Evolutionary conservation across 2,113 vertebrate species (phyloP).

Genomic region (Alexandromys fortis): DNA sequence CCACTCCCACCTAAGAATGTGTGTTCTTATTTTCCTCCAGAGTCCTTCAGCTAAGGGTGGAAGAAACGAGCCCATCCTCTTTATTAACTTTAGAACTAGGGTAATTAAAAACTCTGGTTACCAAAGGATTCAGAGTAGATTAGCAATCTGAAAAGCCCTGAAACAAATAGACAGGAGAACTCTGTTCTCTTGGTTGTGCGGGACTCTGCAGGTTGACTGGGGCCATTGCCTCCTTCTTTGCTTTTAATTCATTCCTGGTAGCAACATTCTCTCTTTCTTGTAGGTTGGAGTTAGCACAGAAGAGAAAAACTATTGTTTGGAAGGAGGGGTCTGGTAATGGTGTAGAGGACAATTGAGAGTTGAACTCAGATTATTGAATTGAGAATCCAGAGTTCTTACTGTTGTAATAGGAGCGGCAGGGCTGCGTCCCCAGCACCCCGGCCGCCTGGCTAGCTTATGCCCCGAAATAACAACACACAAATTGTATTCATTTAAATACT

Average conservation of each 20-base stretch:
- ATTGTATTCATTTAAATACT: too few relatives aligned
- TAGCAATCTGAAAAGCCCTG: background rate
- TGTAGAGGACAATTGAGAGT: background rate
- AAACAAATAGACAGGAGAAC: background rate
- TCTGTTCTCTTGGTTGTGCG: background rate
- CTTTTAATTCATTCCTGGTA: background rate
- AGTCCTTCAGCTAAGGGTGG: background rate
- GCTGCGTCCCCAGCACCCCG: too few relatives aligned
- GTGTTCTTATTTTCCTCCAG: background rate
- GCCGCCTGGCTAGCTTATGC: too few relatives aligned
- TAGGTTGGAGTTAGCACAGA: background rate
- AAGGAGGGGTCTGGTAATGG: background rate
- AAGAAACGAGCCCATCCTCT: background rate
- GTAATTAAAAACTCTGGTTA: background rate
- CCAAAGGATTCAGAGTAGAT: background rate
- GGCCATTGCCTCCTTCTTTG: background rate
- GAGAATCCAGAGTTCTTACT: background rate
- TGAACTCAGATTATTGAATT: background rate
- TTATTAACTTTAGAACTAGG: background rate
- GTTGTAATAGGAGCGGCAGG: too few relatives aligned
- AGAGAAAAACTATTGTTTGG: background rate
- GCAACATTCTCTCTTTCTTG: background rate
- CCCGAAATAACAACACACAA: too few relatives aligned
- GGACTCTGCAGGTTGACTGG: background rate
- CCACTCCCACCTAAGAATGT: conserved; percentile 27